Conservation (phyloP, 2,797 vertebrate genomes). For the Urocyon cinereoargenteus region DNA sequence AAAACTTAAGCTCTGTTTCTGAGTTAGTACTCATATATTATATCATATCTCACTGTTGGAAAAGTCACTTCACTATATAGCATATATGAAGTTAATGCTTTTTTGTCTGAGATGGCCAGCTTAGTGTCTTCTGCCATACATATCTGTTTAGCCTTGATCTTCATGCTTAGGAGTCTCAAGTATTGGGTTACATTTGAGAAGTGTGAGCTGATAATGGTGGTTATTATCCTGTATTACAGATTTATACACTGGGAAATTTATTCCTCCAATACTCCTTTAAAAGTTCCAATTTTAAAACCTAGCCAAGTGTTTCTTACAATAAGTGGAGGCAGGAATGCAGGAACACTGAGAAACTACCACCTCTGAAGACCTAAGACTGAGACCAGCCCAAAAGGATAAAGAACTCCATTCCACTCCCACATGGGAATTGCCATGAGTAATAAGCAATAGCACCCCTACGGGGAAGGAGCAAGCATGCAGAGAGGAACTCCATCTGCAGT, state of each 20-base stretch:
- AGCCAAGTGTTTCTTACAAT: not conserved
- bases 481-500: not conserved
- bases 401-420: not conserved
- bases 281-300: slow-evolving; percentile 56
- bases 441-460: not conserved
- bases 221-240: slow-evolving; percentile 15
- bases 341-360: not conserved
- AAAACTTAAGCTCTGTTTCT: not conserved
- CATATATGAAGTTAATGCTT: not conserved
- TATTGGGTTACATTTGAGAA: slow-evolving; percentile 7
- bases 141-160: not conserved
- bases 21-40: not conserved
- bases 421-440: not conserved
- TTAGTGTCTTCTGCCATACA: not conserved
- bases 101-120: not conserved
- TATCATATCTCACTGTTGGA: not conserved
- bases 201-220: not conserved
- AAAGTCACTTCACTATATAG: not conserved
- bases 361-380: not conserved
- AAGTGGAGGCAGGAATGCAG: not conserved
- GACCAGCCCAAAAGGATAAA: not conserved
- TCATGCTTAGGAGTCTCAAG: not conserved
- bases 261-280: slow-evolving; percentile 15
- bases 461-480: not conserved
- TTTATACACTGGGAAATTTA: slow-evolving; percentile 12